Base-by-base conservation (phyloP, 92 coral and sea anemone species). In the Paragorgia papillata region DNA sequence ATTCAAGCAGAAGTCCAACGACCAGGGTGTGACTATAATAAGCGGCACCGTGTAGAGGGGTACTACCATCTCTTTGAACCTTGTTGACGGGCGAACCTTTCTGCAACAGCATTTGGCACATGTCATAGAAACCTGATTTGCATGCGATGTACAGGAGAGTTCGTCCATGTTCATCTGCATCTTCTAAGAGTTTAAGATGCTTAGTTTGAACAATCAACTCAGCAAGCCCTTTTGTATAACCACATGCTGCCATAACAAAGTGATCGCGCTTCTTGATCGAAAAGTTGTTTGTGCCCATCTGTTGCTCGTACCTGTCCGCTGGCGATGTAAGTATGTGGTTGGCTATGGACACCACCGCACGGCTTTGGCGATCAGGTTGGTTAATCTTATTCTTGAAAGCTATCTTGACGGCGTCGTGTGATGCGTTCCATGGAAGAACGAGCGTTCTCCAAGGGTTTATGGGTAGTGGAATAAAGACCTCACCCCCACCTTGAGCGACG, bases 11-110 rank as follows among this genome's bases (percentile, higher is more conserved):
- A 19, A 87, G 84, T 33, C 77, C 63, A 21, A 79, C 82, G 26
- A 87, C 74, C 1, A 43, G 65, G 3, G 44, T 13, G 12, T 87
- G 90, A 14, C 88, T 85, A 66, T 10, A 87, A 76, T 62, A 83
- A n/a, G 87, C 87, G 9, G 90, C 90, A 2, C 49, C 90, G 46
- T 87, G 90, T 9, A 87, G 88, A 25, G 90, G 75, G 20, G 87
- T 87, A 50, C 88, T 87, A 30, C 88, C 88, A 48, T 74, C 85
- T 26, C 54, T 50, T 64, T 87, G 90, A 21, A 17, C 24, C 56
- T 65, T 75, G 58, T 79, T 83, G 33, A 83, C 63, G 4, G 84
- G 46, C 0, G 87, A 85, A 9, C 82, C 90, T 37, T 64, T 73
- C 53, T 54, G 24, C 26, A 87, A 75, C 26, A 87, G 85, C 43